Evolutionary conservation across 2,888 invertebrate species (phyloP), one percentile per base, ranked within the genome.

Genomic region (Odiellus spinosus): DNA sequence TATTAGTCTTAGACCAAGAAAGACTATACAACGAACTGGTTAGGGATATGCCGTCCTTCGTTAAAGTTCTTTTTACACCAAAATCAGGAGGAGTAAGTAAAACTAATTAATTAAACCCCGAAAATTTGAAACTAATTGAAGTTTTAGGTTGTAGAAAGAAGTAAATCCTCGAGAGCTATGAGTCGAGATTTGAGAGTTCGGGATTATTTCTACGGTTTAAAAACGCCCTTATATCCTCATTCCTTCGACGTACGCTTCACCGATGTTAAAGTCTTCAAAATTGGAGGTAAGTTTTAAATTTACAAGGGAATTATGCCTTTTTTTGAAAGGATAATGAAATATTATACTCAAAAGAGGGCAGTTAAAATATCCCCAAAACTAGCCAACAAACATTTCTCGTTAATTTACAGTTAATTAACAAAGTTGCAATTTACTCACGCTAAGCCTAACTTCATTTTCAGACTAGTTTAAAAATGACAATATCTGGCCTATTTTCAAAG

Each of bases 141-240:
- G 38, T 38, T 26, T 32, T 54, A 82, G 82, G 82, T 91, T 5
- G 91, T 91, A 0, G 90, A 90, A 63, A 71, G 91, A 15, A 82
- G 78, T 47, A 73, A 77, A 49, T 68, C 75, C 17, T 73, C 76
- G 47, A 71, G 91, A 39, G 72, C 71, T 0, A 87, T 90, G 62
- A 65, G 74, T 0, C 71, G 91, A 35, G 90, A 91, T 67, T 72
- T 75, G 44, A 73, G 84, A 42, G 81, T 93, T 5, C 71, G 86
- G 35, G 86, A 93, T 68, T 98, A 96, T 68, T 98, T 96, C 71
- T 98, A 98, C 69, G 96, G 96, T 65, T 75, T 53, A 76, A 82
- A 6, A 76, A 84, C 1, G 32, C 63, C 61, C 32, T 74, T 87
- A 51, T 90, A 88, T 69, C 93, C 93, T 0, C 90, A 91, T 64